phyloP scores from a whole-genome alignment of 1,140 invertebrate species.

The Apis mellifera region DNA sequence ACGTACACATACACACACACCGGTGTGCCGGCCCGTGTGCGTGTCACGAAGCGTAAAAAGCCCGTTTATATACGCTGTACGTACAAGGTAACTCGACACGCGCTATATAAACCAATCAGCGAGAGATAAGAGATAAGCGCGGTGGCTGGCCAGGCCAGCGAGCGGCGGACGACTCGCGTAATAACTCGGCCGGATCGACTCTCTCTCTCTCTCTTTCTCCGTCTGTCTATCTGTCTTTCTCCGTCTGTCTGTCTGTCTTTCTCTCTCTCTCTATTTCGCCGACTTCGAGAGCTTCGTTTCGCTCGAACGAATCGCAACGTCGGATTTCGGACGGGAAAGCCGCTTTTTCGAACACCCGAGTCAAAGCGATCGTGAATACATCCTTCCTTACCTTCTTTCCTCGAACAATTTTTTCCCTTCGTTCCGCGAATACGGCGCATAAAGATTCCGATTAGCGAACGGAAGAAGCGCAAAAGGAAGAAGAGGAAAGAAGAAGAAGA shows the following conservation, averaged over 20 bases:
- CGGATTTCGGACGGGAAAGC: no score
- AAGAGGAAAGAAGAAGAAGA: no score
- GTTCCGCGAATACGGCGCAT: background rate
- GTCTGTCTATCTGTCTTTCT: no score
- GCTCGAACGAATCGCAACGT: no score
- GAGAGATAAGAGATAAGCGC: conserved; percentile 45
- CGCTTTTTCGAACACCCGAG: no score
- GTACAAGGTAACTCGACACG: conserved; percentile 44
- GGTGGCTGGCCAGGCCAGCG: background rate
- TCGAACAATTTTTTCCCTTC: background rate
- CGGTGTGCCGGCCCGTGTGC: conserved; percentile 16
- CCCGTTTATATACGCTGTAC: conserved; percentile 45
- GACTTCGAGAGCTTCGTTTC: no score
- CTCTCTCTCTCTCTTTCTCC: background rate
- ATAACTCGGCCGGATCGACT: conserved; percentile 15
- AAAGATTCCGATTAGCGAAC: background rate
- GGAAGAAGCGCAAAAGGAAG: no score
- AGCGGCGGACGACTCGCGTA: background rate
- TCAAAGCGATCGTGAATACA: no score
- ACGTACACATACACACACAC: conserved; percentile 21
- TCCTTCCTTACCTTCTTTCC: background rate
- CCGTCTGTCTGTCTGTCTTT: no score
- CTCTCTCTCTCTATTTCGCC: no score
- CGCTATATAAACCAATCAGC: conserved; percentile 49
- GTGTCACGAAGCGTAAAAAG: conserved; percentile 37